A percentile compares a stretch with the other conserved stretches of the same genome.
Evolutionary conservation across 2,113 vertebrate genomes (phyloP).

Genomic region (Rhinoderma darwinii): DNA sequence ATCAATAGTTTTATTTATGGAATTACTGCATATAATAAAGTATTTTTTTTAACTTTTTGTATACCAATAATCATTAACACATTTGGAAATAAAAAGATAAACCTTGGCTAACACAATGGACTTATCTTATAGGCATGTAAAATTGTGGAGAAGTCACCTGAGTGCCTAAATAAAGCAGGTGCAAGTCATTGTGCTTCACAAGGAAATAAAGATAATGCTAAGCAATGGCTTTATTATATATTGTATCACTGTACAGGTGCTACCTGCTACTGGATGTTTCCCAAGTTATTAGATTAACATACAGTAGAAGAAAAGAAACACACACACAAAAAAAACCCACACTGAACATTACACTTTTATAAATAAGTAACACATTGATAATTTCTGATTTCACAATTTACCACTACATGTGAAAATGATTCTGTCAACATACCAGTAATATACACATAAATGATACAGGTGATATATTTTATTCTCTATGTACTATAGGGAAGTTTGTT

Average conservation of each 20-base stretch:
- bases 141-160: background rate
- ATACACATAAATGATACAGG: background rate
- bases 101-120: background rate
- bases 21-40: background rate
- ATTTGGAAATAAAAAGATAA: background rate
- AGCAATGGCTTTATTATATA: slow-evolving; percentile 27
- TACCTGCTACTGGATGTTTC: slow-evolving; percentile 3
- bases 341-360: background rate
- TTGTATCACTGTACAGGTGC: slow-evolving; percentile 39
- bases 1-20: background rate
- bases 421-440: background rate
- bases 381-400: background rate
- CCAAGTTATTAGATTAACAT: slow-evolving; percentile 13
- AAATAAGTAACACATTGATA: background rate
- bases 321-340: background rate
- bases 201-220: background rate
- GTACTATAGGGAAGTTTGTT: no score
- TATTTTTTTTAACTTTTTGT: background rate
- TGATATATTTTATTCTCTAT: background rate
- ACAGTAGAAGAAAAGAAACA: background rate
- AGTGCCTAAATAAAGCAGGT: slow-evolving; percentile 18
- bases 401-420: background rate
- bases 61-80: background rate
- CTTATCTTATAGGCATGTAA: background rate
- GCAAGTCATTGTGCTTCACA: slow-evolving; percentile 31